Evolutionary conservation across 1,140 invertebrate genomes (phyloP).

Genomic region (Drosophila persimilis): DNA sequence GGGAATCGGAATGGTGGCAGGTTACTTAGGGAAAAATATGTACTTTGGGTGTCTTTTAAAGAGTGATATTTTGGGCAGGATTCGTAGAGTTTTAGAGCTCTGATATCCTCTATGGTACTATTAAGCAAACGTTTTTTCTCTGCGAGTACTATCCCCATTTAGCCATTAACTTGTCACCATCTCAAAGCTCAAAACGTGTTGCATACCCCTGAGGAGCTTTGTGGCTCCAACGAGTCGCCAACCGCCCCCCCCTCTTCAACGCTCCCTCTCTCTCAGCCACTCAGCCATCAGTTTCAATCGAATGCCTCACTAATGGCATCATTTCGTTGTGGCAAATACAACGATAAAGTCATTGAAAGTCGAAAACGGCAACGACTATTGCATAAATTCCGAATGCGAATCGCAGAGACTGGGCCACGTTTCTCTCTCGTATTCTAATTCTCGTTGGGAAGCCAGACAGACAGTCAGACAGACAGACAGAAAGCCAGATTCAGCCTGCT

Average conservation of each 20-base stretch:
- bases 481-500: constrained; percentile 21
- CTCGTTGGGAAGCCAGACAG: constrained; percentile 13
- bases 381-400: constrained; percentile 57
- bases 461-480: constrained; percentile 32
- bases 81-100: not conserved
- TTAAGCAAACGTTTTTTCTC: not conserved
- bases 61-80: too few species aligned
- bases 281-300: constrained; percentile 39
- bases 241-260: too few species aligned
- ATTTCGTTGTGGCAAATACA: constrained; percentile 49
- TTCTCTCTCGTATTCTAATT: constrained; percentile 45
- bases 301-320: constrained; percentile 58
- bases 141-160: not conserved
- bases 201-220: constrained; percentile 4
- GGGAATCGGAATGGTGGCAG: not conserved
- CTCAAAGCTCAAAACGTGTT: constrained; percentile 12
- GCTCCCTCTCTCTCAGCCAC: constrained; percentile 8
- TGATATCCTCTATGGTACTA: constrained; percentile 1
- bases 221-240: too few species aligned
- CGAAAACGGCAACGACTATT: constrained; percentile 61
- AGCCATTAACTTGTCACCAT: constrained; percentile 16
- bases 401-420: constrained; percentile 25
- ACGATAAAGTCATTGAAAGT: constrained; percentile 64
- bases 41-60: not conserved
- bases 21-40: too few species aligned